These are phyloP conservation scores for Chaenogobius annularis DNA, from an alignment of 2,113 vertebrate genomes.

Conservation along the genomic window DNA sequence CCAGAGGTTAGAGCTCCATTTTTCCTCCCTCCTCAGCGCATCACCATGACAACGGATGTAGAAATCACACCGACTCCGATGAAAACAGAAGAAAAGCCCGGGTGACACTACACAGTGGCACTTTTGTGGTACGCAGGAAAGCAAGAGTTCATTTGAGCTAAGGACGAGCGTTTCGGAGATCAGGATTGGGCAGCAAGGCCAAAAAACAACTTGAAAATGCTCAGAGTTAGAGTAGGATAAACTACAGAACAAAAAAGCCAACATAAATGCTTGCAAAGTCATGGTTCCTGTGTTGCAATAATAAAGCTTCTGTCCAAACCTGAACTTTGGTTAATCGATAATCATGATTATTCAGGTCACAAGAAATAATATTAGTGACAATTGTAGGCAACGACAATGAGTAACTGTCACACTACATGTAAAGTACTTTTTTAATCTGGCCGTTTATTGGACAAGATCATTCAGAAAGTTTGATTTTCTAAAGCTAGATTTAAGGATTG, in stretches of 20 bases:
- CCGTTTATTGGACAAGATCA: too few species aligned
- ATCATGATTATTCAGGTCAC: too few species aligned
- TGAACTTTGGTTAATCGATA: too few species aligned
- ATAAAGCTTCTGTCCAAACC: not conserved
- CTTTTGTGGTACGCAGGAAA: slow-evolving; percentile 93
- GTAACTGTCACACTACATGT: too few species aligned
- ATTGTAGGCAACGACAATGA: too few species aligned
- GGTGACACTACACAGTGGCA: slow-evolving; percentile 91
- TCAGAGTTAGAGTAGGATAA: slow-evolving; percentile 37
- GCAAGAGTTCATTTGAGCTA: slow-evolving; percentile 86
- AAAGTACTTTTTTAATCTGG: too few species aligned
- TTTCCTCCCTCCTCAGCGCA: slow-evolving; percentile 86
- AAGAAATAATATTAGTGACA: too few species aligned
- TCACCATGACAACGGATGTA: slow-evolving; percentile 99
- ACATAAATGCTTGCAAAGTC: not conserved
- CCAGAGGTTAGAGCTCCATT: slow-evolving; percentile 92
- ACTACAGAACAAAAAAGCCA: slow-evolving; percentile 1
- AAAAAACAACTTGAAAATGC: slow-evolving; percentile 20
- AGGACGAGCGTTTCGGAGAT: slow-evolving; percentile 90
- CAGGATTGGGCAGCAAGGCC: slow-evolving; percentile 81
- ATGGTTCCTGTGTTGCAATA: not conserved
- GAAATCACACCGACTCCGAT: slow-evolving; percentile 96
- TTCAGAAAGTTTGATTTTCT: too few species aligned
- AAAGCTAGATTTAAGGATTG: too few species aligned
- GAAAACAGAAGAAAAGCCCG: slow-evolving; percentile 87